Evolutionary conservation across 2,888 invertebrate species (phyloP), one percentile per base, ranked within the genome.

Genomic region (Himalopsyche tibetana): DNA sequence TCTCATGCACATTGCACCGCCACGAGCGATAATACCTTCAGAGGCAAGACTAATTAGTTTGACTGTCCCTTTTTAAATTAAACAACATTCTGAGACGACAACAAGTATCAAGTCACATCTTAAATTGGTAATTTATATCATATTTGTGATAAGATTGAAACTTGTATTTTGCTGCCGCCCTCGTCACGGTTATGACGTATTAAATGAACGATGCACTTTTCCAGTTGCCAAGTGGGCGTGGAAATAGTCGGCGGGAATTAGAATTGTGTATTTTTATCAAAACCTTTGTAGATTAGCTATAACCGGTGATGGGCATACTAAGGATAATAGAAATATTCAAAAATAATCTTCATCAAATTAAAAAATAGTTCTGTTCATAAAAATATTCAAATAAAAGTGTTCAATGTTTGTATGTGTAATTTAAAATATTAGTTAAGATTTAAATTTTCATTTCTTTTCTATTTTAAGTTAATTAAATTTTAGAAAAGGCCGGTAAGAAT

Each of bases 121-220:
- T 86, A 6, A 51, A 79, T 17, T 79, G 79, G 86, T 86, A 84
- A 83, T 84, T 69, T 45, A 55, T 55, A 82, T 56, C 17, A 0
- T 19, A 56, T 19, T 82, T 19, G 28, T 83, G 83, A 51, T 74
- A 84, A 45, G 55, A 55, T 84, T 79, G 80, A 63, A 69, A 36
- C 79, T 79, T 45, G 55, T 80, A 84, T 69, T 69, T 28, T 84
- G 19, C 55, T 84, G 12, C 79, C 55, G 84, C 84, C 84, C 84
- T 80, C 55, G 38, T 51, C 79, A 28, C 11, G 19, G 28, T 5
- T 28, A 38, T 84, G 84, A 84, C 84, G 84, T 80, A 15, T n/a
- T 2, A 63, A 63, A 28, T 83, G 8, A 40, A 36, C 69, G 63
- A 83, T 36, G 83, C 63, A 42, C 28, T 69, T 83, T 40, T 69